Conservation (phyloP, 2,113 vertebrate genomes). For the Gallinago paraguaiae region DNA sequence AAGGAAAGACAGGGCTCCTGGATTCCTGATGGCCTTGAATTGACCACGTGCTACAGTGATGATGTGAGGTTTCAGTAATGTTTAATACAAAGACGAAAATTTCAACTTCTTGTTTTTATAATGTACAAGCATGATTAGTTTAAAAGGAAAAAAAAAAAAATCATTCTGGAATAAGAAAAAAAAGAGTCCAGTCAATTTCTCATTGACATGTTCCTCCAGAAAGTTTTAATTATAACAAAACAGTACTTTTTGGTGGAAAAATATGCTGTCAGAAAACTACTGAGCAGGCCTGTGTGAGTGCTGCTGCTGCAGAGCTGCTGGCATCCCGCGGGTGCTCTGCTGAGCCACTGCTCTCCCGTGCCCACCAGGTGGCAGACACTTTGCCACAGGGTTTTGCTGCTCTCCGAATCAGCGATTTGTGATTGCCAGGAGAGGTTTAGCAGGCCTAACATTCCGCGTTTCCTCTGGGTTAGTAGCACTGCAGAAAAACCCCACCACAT, state of each 20-base stretch:
- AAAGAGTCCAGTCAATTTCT: neutral
- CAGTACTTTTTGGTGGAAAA: neutral
- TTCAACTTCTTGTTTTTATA: neutral
- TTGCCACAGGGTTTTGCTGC: neutral
- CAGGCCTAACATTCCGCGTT: neutral
- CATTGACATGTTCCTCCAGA: neutral
- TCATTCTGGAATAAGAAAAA: neutral
- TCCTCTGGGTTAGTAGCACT: neutral
- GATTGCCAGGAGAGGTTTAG: neutral
- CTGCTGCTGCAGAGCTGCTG: neutral
- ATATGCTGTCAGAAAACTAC: neutral
- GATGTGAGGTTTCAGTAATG: neutral
- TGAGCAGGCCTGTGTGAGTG: neutral
- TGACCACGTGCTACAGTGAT: accelerated
- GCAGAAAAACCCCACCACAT: neutral
- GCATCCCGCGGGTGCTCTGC: accelerated
- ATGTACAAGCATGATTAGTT: neutral
- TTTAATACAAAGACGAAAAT: neutral
- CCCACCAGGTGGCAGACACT: conserved; percentile 35
- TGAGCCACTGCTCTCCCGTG: neutral
- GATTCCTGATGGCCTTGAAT: neutral
- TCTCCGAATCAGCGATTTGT: neutral
- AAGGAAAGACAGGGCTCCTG: neutral
- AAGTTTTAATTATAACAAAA: neutral
- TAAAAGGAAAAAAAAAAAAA: neutral